These are phyloP conservation scores for Tenthredo notha DNA, from an alignment of 2,888 invertebrate species.

Conservation along the genomic window DNA sequence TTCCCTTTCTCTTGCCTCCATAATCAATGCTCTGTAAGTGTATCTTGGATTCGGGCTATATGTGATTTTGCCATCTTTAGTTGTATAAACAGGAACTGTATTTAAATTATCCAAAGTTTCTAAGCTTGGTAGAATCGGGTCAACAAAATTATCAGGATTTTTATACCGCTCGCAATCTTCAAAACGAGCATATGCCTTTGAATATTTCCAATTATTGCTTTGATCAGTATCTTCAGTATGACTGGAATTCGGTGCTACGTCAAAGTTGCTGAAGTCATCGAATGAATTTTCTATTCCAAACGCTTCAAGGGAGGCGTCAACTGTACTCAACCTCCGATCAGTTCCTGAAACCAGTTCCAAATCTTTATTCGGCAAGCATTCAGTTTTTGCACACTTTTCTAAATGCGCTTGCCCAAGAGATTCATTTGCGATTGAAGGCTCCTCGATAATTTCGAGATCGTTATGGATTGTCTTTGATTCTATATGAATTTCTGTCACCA, in stretches of 20 bases:
- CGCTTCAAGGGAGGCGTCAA: neutral
- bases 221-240: slow-evolving; percentile 31
- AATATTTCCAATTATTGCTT: slow-evolving; percentile 45
- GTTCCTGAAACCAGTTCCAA: neutral
- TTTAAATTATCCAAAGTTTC: slow-evolving; percentile 70
- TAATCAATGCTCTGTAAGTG: slow-evolving; percentile 71
- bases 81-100: slow-evolving; percentile 75
- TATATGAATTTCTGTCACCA: neutral
- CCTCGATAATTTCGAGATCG: neutral
- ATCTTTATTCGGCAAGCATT: neutral
- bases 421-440: neutral
- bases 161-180: slow-evolving; percentile 50
- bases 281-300: slow-evolving; percentile 38
- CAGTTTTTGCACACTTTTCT: neutral
- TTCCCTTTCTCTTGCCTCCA: slow-evolving; percentile 70
- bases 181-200: slow-evolving; percentile 47
- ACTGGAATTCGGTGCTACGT: slow-evolving; percentile 64
- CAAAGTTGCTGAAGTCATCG: slow-evolving; percentile 66
- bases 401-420: neutral
- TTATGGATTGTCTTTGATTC: neutral
- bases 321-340: neutral
- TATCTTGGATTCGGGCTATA: slow-evolving; percentile 75
- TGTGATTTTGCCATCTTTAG: slow-evolving; percentile 76
- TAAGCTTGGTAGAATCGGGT: slow-evolving; percentile 68
- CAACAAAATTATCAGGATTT: slow-evolving; percentile 66